These are phyloP conservation scores for Melinopterus prodromus DNA, from an alignment of 2,888 invertebrate species.

Conservation along the genomic window DNA sequence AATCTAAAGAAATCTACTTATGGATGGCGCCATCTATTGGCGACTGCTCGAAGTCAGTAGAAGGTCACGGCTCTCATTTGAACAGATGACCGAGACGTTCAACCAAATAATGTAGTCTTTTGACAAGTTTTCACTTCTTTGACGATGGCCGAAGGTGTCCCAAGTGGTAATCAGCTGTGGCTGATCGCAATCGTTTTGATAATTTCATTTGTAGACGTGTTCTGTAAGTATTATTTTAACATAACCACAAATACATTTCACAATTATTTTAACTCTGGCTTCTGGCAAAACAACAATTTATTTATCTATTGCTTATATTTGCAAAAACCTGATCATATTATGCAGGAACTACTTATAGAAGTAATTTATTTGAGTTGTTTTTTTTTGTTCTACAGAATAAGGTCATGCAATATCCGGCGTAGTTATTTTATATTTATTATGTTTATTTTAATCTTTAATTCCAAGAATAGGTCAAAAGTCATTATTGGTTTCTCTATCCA, in stretches of 20 bases:
- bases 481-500: neutral
- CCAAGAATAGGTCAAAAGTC: neutral
- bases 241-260: neutral
- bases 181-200: constrained; percentile 36
- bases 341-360: neutral
- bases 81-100: neutral
- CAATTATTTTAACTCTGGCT: neutral
- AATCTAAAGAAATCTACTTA: neutral
- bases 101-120: neutral
- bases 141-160: constrained; percentile 13
- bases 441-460: neutral
- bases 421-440: neutral
- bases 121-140: neutral
- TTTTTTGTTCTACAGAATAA: neutral
- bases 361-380: neutral
- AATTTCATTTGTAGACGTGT: constrained; percentile 43
- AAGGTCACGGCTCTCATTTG: neutral
- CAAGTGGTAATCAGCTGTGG: constrained; percentile 16
- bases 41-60: neutral
- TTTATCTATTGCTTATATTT: neutral
- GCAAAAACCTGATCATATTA: neutral
- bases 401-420: neutral
- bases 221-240: constrained; percentile 44
- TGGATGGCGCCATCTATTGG: neutral
- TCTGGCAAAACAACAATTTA: neutral